These are phyloP conservation scores for Teleogryllus oceanicus DNA, from an alignment of 2,888 invertebrate genomes.

Conservation along the genomic window DNA sequence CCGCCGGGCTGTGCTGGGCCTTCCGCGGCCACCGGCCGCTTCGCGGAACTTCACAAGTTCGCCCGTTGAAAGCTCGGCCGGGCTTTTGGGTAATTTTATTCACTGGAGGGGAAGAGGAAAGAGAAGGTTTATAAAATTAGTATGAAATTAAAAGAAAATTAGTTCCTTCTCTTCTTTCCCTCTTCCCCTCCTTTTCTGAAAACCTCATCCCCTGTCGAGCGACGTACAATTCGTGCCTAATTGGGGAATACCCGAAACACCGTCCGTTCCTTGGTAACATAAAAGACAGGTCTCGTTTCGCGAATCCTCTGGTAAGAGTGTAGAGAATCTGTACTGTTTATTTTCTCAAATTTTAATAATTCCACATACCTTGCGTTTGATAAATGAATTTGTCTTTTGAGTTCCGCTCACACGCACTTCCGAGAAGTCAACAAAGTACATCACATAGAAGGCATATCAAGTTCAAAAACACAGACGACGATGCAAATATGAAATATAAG, in stretches of 20 bases:
- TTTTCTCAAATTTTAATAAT: not conserved
- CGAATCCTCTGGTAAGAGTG: not conserved
- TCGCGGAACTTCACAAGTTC: conserved; percentile 11
- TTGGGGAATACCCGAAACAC: not conserved
- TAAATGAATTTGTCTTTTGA: too few relatives aligned
- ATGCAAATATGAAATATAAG: too few relatives aligned
- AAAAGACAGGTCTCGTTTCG: conserved; percentile 2
- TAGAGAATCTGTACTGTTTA: not conserved
- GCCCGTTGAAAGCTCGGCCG: conserved; percentile 11
- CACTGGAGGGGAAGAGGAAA: conserved; percentile 22
- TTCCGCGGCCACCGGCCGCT: not conserved
- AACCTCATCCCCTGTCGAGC: not conserved
- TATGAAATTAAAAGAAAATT: conserved; percentile 35
- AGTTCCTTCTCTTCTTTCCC: conserved; percentile 30
- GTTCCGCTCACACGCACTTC: too few relatives aligned
- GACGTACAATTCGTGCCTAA: not conserved
- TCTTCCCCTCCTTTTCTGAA: not conserved
- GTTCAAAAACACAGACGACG: too few relatives aligned
- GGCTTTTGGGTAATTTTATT: conserved; percentile 18
- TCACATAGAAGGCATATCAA: too few relatives aligned
- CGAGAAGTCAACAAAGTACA: too few relatives aligned
- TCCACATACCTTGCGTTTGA: too few relatives aligned
- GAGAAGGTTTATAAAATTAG: conserved; percentile 34
- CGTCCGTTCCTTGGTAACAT: not conserved
- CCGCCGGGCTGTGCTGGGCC: not conserved